Base-by-base conservation (phyloP, 2,797 vertebrate species). In the Mus minutoides region DNA sequence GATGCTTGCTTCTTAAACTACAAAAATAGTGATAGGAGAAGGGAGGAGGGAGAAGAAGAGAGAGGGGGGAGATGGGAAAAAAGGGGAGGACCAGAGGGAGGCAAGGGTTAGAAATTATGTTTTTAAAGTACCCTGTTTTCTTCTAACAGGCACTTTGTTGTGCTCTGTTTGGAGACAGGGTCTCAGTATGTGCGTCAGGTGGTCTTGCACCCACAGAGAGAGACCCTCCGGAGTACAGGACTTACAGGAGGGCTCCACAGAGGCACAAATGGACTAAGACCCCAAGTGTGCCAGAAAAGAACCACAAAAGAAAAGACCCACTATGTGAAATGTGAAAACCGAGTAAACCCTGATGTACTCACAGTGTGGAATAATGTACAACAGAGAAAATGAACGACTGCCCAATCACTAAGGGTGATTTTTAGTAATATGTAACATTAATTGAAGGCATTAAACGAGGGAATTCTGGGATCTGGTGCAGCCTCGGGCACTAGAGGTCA, bases 91-190 rank as follows among this genome's bases (percentile, higher is more conserved):
- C 22, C 9, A 54, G 31, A 17, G 40, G 29, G 26, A 77, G 40
- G 69, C 22, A 58, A 58, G 37, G 43, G 46, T 24, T 90, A 78
- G 37, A 21, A 94, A 16, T 34, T 29, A 19, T 71, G 56, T 40
- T 92, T 94, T 93, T 76, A 19, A 87, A 95, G n/a, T 52, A 64
- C 87, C 14, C 21, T 95, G 52, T 21, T 49, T 85, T 73, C 34
- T 56, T 46, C 40, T 77, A 88, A 92, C 78, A 76, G 58, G 54
- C 76, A 54, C 21, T 14, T 49, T 52, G 49, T 62, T 49, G 7
- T 46, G 49, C 29, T 34, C 31, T 84, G 40, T 85, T 69, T 85
- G 62, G 6, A 49, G 43, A 49, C 21, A n/a, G 62, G 43, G 1
- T 69, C 62, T 67, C 43, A 69, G 19, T 17, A n/a, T 52, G 62